A percentile compares a stretch with the other conserved stretches of the same genome.
Evolutionary conservation across 2,888 invertebrate genomes (phyloP).

Genomic region (Dasypolia templi): DNA sequence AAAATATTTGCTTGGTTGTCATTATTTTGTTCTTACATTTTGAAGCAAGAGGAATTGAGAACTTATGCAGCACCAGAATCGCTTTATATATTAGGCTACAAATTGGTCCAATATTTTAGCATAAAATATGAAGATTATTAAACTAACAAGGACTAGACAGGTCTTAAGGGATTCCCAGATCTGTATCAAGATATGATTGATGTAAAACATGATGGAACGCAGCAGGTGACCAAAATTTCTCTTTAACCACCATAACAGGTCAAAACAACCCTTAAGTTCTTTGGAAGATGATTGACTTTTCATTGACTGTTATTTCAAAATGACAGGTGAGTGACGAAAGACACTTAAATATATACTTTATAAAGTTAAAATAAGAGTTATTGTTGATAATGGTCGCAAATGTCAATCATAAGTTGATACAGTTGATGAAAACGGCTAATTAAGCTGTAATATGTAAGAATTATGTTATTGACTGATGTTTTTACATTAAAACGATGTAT

Average conservation of each 20-base stretch:
- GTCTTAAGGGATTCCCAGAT: slow-evolving; percentile 48
- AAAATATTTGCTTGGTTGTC: no score
- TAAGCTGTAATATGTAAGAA: slow-evolving; percentile 56
- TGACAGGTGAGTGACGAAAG: slow-evolving; percentile 63
- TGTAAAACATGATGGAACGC: slow-evolving; percentile 73
- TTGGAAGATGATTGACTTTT: slow-evolving; percentile 32
- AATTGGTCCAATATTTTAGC: not conserved
- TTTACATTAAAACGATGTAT: slow-evolving; percentile 44
- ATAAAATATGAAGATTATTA: not conserved
- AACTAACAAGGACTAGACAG: not conserved
- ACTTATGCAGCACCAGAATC: not conserved
- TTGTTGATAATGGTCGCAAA: slow-evolving; percentile 41
- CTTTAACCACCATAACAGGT: slow-evolving; percentile 45
- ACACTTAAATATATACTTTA: slow-evolving; percentile 51
- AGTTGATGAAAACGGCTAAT: slow-evolving; percentile 64
- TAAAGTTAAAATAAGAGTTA: slow-evolving; percentile 1
- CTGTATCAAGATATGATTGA: slow-evolving; percentile 69
- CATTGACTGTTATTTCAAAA: slow-evolving; percentile 40
- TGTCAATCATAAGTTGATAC: slow-evolving; percentile 58
- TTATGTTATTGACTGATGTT: slow-evolving; percentile 56
- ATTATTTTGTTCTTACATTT: not conserved
- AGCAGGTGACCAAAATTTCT: slow-evolving; percentile 77
- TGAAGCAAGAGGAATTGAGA: not conserved
- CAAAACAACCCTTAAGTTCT: slow-evolving; percentile 50
- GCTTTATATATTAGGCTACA: not conserved